Evolutionary conservation across 2,113 vertebrate species (phyloP), one percentile per base, ranked within the genome.

Genomic region (Psammodynastes pulverulentus): DNA sequence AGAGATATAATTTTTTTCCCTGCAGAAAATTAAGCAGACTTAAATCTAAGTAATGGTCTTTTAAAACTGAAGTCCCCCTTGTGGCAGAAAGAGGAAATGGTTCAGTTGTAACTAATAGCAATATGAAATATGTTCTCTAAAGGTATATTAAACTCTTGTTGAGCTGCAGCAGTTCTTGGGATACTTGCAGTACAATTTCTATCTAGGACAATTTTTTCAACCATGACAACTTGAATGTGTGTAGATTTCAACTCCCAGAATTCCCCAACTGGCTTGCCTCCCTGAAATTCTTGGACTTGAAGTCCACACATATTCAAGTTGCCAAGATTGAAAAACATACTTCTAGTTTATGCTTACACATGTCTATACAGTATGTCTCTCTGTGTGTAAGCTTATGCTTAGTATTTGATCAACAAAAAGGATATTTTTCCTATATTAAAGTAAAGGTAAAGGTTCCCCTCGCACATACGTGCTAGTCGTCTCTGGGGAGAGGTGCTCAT

Each of bases 11-110:
- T 89, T 89, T 56, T 56, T 3, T 58, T 92, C 48, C 48, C 87
- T 56, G 87, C 58, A 84, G 29, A n/a, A 84, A 89, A 49, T 39
- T 56, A 92, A 85, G 48, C 54, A 39, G 52, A n/a, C 12, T 92
- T 84, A 24, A 48, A 48, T 84, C 84, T 54, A 89, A 39, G 34
- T 48, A 54, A 53, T 58, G 7, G 43, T 92, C 19, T 89, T 92
- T 92, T 58, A 89, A 85, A 85, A 46, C 49, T 45, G 21, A 58
- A 72, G 43, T 92, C 87, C 87, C 67, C 85, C 87, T 92, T 89
- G 87, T 89, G 87, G 91, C 53, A 29, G 52, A 84, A 58, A 67
- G 43, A 58, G 51, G 52, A 92, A 89, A 89, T 23, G 53, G 10
- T 52, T 84, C 29, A 0, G 12, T 89, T 56, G 43, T 45, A 89